Conservation (phyloP, 2,797 vertebrate species). For the Amazona finschi region DNA sequence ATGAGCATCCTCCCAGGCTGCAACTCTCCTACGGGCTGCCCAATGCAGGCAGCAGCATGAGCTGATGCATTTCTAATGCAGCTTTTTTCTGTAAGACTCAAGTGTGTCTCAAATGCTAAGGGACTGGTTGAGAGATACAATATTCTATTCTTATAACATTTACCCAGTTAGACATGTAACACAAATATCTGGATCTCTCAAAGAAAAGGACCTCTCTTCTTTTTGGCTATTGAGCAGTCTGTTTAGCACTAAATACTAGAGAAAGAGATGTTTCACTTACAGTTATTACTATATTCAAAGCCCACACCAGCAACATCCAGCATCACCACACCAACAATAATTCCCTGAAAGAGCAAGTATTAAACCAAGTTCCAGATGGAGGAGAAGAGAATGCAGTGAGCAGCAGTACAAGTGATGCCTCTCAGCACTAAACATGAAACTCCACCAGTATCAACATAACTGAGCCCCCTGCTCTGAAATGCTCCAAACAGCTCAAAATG, state of each 20-base stretch:
- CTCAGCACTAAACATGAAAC: rapidly evolving
- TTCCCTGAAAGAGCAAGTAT: not conserved
- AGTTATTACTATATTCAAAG: not conserved
- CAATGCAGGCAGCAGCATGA: not conserved
- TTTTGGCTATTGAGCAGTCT: not conserved
- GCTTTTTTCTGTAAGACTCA: not conserved
- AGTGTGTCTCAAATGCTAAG: not conserved
- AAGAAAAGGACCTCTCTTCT: not conserved
- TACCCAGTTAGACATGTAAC: not conserved
- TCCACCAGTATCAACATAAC: not conserved
- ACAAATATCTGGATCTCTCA: not conserved
- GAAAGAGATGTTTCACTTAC: not conserved
- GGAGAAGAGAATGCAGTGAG: not conserved
- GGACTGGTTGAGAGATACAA: not conserved
- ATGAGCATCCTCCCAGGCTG: not conserved
- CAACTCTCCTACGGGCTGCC: not conserved
- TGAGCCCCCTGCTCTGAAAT: not conserved
- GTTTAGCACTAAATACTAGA: not conserved
- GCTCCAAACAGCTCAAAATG: not conserved
- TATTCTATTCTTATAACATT: not conserved
- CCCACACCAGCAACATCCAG: not conserved
- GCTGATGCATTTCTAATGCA: rapidly evolving
- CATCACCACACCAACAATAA: not conserved
- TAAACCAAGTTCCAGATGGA: not conserved
- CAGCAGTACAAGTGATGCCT: rapidly evolving